These are phyloP conservation scores for Nannospalax galili DNA, from an alignment of 2,113 vertebrate genomes.

Conservation along the genomic window DNA sequence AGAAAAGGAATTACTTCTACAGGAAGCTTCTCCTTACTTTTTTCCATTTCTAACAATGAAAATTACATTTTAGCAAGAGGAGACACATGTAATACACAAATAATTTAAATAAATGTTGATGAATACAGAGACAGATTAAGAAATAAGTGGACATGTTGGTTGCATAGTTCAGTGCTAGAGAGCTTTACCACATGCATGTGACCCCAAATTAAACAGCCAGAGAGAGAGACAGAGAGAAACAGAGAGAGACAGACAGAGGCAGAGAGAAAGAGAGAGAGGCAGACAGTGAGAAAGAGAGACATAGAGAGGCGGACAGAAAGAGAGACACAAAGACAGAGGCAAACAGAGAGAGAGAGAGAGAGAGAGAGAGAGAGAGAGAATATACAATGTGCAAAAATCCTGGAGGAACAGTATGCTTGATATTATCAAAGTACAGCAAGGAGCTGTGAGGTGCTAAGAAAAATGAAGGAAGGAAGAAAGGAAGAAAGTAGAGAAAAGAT, in stretches of 20 bases:
- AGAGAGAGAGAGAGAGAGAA: no score
- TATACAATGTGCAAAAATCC: no score
- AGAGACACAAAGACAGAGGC: no score
- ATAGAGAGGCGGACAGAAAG: no score
- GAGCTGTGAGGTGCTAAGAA: neutral
- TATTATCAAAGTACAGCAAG: neutral
- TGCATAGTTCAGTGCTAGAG: neutral
- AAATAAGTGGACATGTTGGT: neutral
- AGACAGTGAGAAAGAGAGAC: no score
- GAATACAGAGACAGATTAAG: neutral
- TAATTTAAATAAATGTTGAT: conserved; percentile 4
- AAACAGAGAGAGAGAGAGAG: no score
- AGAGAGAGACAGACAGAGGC: no score
- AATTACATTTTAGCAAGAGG: neutral
- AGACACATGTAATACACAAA: neutral
- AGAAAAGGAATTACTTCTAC: neutral
- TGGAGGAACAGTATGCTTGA: neutral
- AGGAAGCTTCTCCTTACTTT: neutral
- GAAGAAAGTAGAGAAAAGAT: neutral
- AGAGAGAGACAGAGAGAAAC: no score
- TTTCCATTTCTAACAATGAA: neutral
- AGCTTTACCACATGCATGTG: neutral
- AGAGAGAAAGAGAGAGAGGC: no score
- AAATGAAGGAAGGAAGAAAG: neutral
- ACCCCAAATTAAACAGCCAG: neutral